A percentile compares a stretch with the other conserved stretches of the same genome.
phyloP scores from a whole-genome alignment of 2,888 invertebrate species.

The Odontomyia ornata region DNA sequence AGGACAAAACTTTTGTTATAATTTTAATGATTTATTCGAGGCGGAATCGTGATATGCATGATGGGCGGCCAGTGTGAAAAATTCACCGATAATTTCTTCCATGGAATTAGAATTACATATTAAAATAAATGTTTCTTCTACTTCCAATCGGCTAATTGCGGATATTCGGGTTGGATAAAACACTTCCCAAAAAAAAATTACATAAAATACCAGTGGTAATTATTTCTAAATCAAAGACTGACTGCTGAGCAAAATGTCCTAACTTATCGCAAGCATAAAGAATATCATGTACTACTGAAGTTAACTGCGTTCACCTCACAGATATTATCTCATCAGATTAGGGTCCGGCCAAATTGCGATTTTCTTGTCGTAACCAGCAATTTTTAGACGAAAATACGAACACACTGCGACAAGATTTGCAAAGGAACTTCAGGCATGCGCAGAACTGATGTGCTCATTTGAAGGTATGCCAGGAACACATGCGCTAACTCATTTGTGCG shows the following conservation, averaged over 20 bases:
- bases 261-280: slow-evolving; percentile 62
- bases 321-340: slow-evolving; percentile 57
- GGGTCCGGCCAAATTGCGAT: no score
- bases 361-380: no score
- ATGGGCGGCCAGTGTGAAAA: slow-evolving; percentile 57
- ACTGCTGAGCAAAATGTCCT: slow-evolving; percentile 57
- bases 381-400: no score
- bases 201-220: slow-evolving; percentile 57
- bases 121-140: slow-evolving; percentile 60
- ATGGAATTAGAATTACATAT: slow-evolving; percentile 59
- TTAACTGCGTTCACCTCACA: slow-evolving; percentile 60
- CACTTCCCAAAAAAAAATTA: slow-evolving; percentile 63
- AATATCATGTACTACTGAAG: slow-evolving; percentile 61
- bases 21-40: slow-evolving; percentile 59
- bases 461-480: no score
- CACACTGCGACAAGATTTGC: no score
- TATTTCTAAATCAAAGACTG: slow-evolving; percentile 55
- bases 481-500: no score
- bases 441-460: no score
- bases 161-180: slow-evolving; percentile 61
- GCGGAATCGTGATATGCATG: slow-evolving; percentile 58
- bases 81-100: slow-evolving; percentile 58
- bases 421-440: no score
- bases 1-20: slow-evolving; percentile 59
- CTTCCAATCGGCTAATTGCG: slow-evolving; percentile 60